Base-by-base conservation (phyloP, 2,113 vertebrate species). In the Callopanchax toddi region DNA sequence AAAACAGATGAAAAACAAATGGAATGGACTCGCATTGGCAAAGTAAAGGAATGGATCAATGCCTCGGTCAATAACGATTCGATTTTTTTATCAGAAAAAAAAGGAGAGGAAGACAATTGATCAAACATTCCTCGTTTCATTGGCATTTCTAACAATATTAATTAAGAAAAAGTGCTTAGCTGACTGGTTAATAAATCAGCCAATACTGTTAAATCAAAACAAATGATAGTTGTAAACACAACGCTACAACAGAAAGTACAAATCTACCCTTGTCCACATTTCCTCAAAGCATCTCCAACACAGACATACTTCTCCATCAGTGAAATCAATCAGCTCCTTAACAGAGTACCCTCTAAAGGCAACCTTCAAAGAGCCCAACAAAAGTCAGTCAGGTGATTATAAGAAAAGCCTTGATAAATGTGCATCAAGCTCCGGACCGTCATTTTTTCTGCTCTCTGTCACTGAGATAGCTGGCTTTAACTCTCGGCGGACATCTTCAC, bases 131-230 rank as follows among this genome's bases (percentile, higher is more conserved):
- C 86, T 42, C 62, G 84, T 71, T 79, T 60, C 84, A 91, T 87
- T 82, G 92, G 80, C 90, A 93, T 84, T 90, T 89, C 87, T 89
- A 89, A 87, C 89, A 89, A 92, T 91, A 91, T 91, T 92, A 92
- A 93, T 93, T 92, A 92, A 93, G 91, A 89, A 90, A 87, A 92
- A 93, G 70, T 83, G 83, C 85, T 91, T 86, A 87, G 68, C 82
- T 80, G 86, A 86, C 73, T 84, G 81, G 87, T 71, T 84, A 82
- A 86, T 86, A 83, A 89, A 91, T 71, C 82, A 86, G 68, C 62
- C 82, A 74, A 87, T 86, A 82, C 76, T 56, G 85, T 90, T 86
- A 82, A 87, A 91, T 85, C 81, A 85, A 86, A 92, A 91, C 81
- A 89, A 90, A 91, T 79, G 76, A 89, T 91, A 76, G 84, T 71